Evolutionary conservation across 2,888 invertebrate species (phyloP), one percentile per base, ranked within the genome.

Genomic region (Ochropleura plecta): DNA sequence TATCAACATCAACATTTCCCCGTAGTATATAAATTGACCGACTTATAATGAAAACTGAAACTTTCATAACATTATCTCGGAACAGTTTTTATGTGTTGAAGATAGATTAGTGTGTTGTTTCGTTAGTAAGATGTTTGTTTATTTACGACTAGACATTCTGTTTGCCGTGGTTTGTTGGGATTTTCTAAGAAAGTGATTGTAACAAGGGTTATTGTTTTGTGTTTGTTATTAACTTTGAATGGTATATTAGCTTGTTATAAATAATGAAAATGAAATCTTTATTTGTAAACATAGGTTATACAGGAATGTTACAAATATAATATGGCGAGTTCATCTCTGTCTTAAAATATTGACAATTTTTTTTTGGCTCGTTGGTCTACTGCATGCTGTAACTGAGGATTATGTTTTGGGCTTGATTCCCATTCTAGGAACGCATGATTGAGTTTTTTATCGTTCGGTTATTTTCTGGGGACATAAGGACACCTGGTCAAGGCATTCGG

Each of bases 21-120:
- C 65, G 86, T 83, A 86, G 4, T 3, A 60, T 48, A 73, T 49
- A 78, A 85, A 64, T 70, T 70, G 79, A 73, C 60, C 69, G 76
- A 73, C 53, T 88, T 86, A 88, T 60, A 51, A 67, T 81, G 74
- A 86, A 70, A 70, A 51, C 60, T 67, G 44, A 75, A 74, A 57
- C 77, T 87, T 88, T 86, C 88, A 88, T 76, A 86, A 88, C 70
- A 88, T 67, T 40, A 0, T 51, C 46, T 70, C 1, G n/a, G 53
- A 65, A 48, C 48, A 67, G 63, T 48, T 85, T 81, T 74, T 81
- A 57, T 59, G 48, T 60, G 66, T 63, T 69, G 68, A 69, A 46
- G 71, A 82, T 62, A 81, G 82, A 82, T 84, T 84, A 71, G 71
- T 84, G 16, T 62, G 59, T 67, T 68, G 30, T 49, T 70, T 77